Evolutionary conservation across 1,140 invertebrate species (phyloP).

Genomic region (Drosophila chauvacae): DNA sequence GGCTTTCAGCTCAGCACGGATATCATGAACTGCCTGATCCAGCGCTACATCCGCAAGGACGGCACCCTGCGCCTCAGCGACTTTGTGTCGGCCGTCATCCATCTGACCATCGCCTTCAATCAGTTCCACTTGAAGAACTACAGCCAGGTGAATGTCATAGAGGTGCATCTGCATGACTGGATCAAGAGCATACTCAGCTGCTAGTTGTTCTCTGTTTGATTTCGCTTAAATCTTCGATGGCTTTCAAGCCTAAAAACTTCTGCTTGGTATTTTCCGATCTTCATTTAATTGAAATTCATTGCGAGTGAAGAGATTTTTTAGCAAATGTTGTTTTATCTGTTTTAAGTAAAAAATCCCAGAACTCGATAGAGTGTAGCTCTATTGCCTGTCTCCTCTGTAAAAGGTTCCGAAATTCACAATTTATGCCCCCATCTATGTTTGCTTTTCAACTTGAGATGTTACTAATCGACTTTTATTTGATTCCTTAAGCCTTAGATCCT

Average conservation of each 20-base stretch:
- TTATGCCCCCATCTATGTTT: not conserved
- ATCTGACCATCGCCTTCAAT: slow-evolving; percentile 95
- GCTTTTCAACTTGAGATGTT: not conserved
- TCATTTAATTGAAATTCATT: not conserved
- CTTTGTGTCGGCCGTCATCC: slow-evolving; percentile 95
- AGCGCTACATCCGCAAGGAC: slow-evolving; percentile 96
- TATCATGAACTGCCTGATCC: slow-evolving; percentile 91
- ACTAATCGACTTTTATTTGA: not conserved
- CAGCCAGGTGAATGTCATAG: slow-evolving; percentile 92
- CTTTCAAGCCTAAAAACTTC: not conserved
- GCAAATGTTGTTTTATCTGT: not conserved
- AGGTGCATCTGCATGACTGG: slow-evolving; percentile 90
- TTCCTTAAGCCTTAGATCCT: not conserved
- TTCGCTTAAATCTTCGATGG: not conserved
- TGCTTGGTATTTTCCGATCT: not conserved
- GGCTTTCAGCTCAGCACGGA: slow-evolving; percentile 95
- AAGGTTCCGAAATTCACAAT: not conserved
- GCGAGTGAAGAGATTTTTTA: not conserved
- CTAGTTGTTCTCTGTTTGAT: slow-evolving; percentile 5
- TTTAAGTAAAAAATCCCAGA: not conserved
- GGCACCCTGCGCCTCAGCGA: slow-evolving; percentile 96
- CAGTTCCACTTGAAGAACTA: slow-evolving; percentile 93
- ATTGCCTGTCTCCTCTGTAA: no score
- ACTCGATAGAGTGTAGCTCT: no score
- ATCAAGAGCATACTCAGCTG: slow-evolving; percentile 78